Percentiles rank a stretch among this genome's conserved stretches.
These are phyloP conservation scores for Philaenus spumarius DNA, from an alignment of 1,140 invertebrate species.

Conservation along the genomic window DNA sequence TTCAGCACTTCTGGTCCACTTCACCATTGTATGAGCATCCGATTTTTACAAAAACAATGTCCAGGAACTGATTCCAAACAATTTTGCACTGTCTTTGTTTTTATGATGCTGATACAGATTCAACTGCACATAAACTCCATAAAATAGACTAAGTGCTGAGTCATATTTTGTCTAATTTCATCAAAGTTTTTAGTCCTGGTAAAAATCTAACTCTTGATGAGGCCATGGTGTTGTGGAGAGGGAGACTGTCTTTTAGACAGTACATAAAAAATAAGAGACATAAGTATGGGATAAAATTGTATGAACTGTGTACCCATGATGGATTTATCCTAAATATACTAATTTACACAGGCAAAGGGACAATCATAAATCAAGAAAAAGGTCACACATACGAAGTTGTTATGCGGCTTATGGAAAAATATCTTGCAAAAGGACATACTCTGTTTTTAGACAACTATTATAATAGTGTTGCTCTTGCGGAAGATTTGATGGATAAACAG, in stretches of 20 bases:
- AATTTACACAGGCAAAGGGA: slow-evolving; percentile 15
- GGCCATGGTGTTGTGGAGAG: slow-evolving; percentile 32
- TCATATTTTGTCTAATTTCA: slow-evolving; percentile 8
- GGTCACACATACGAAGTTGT: slow-evolving; percentile 19
- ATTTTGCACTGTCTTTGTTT: slow-evolving; percentile 33
- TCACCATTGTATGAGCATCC: slow-evolving; percentile 26
- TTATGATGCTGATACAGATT: background rate
- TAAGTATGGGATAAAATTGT: slow-evolving; percentile 35
- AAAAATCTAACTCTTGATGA: slow-evolving; percentile 29
- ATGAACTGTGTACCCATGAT: slow-evolving; percentile 28
- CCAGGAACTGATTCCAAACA: slow-evolving; percentile 31
- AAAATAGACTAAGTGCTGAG: slow-evolving; percentile 3
- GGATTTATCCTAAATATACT: slow-evolving; percentile 13
- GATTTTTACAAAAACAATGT: slow-evolving; percentile 31
- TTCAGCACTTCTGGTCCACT: slow-evolving; percentile 2
- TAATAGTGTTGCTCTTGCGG: slow-evolving; percentile 38
- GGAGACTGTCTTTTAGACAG: slow-evolving; percentile 34
- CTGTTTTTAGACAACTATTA: slow-evolving; percentile 34
- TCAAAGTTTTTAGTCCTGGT: slow-evolving; percentile 17
- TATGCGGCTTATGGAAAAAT: slow-evolving; percentile 10
- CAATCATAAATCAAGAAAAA: slow-evolving; percentile 1
- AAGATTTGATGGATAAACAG: slow-evolving; percentile 39
- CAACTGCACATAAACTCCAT: background rate
- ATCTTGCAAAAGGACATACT: slow-evolving; percentile 15
- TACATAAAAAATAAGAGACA: slow-evolving; percentile 35